Percentiles rank a stretch among this genome's conserved stretches.
Conservation (phyloP, 2,888 invertebrate genomes). For the Pristionchus fissidentatus region DNA sequence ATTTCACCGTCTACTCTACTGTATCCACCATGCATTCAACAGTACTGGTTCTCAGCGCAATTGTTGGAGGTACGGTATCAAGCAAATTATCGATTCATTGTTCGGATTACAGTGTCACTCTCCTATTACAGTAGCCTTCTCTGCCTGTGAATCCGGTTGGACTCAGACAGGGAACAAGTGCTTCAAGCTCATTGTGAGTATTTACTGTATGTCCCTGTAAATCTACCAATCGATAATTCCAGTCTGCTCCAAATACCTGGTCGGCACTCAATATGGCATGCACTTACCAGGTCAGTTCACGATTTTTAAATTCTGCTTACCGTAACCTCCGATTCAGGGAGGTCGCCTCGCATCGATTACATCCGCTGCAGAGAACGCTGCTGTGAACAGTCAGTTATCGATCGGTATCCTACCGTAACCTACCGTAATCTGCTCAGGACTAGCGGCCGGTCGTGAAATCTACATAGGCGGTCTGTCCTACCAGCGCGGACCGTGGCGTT, state of each 20-base stretch:
- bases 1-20: background rate
- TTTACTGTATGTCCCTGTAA: background rate
- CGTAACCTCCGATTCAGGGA: conserved; percentile 10
- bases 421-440: conserved; percentile 17
- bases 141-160: conserved; percentile 19
- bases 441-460: conserved; percentile 37
- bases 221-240: conserved; percentile 17
- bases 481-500: conserved; percentile 26
- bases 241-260: background rate
- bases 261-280: conserved; percentile 19
- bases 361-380: conserved; percentile 26
- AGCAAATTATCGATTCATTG: background rate
- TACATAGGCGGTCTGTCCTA: conserved; percentile 35
- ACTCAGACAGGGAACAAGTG: conserved; percentile 4
- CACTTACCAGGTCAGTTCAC: background rate
- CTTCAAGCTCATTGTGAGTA: conserved; percentile 26
- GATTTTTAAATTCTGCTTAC: background rate
- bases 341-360: conserved; percentile 27
- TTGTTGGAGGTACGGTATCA: conserved; percentile 38
- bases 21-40: conserved; percentile 27
- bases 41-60: conserved; percentile 27
- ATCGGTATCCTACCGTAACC: background rate
- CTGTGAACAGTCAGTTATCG: conserved; percentile 25
- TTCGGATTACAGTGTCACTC: no score
- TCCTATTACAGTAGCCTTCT: conserved; percentile 16